Base-by-base conservation (phyloP, 2,888 invertebrate species). In the Steromphala cineraria region DNA sequence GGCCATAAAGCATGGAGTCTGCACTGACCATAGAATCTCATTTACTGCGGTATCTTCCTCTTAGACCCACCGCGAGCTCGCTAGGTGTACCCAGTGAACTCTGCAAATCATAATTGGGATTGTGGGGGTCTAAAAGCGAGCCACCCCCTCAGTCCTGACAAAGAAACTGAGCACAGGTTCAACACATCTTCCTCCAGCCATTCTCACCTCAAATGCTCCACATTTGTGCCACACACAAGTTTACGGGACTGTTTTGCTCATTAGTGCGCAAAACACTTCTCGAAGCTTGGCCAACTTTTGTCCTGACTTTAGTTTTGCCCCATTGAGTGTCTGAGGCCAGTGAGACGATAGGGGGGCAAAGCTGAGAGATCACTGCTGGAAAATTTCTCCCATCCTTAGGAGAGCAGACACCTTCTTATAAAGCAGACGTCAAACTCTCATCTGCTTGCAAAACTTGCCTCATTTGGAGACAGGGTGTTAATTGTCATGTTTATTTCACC, bases 241-340 rank as follows among this genome's bases (percentile, higher is more conserved):
- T 15, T 17, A 62, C 28, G 28, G 62, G 28, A 24, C 62, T 62
- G 62, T 24, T 62, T 62, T 62, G 24, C 28, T 28, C 62, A 62
- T 62, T 62, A 62, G 62, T 24, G 62, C 62, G 24, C 62, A 24
- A 19, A 62, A 62, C 28, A 62, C 28, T 62, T 62, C 28, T 17
- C 62, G 28, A 62, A 62, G 62, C 62, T 62, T 62, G 62, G 62
- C 62, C 62, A 62, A 62, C 62, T 62, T 62, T 62, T 24, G 28
- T 24, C 62, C 21, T 24, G 62, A 62, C 62, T 62, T 28, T 2
- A 28, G 62, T 28, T 28, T 62, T 62, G 62, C 28, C 28, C 62
- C 62, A 62, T 62, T 62, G 62, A 62, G 10, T n/a, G 13, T 28
- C 62, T 62, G 28, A 24, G 28, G 17, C 62, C 62, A 24, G 17